These are phyloP conservation scores for Drosophila gaucha DNA, from an alignment of 2,888 invertebrate genomes.

Conservation along the genomic window DNA sequence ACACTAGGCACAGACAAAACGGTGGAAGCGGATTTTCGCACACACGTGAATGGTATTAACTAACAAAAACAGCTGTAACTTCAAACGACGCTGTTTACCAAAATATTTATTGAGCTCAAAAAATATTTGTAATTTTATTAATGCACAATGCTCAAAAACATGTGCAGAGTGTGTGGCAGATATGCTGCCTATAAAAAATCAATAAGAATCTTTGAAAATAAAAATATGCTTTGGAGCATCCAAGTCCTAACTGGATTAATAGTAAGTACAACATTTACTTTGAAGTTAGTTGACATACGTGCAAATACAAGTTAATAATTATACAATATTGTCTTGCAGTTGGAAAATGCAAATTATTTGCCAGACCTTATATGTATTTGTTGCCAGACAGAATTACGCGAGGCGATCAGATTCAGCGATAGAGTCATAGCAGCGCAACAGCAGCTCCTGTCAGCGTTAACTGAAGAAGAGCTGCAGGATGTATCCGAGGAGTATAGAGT, in stretches of 20 bases:
- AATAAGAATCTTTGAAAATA: constrained; percentile 40
- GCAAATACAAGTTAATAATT: neutral
- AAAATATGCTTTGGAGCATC: constrained; percentile 40
- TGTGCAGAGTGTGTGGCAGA: constrained; percentile 49
- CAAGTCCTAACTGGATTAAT: constrained; percentile 46
- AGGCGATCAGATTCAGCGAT: constrained; percentile 50
- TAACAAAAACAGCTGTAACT: constrained; percentile 27
- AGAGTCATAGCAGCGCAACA: constrained; percentile 48
- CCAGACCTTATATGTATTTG: constrained; percentile 53
- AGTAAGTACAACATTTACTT: constrained; percentile 18
- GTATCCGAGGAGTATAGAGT: constrained; percentile 35
- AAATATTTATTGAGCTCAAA: constrained; percentile 8
- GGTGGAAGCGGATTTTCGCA: neutral
- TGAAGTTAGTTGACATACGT: neutral
- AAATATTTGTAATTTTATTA: constrained; percentile 1
- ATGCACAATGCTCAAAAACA: constrained; percentile 42
- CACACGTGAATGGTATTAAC: constrained; percentile 32
- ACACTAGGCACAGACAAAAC: constrained; percentile 7
- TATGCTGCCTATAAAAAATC: constrained; percentile 41
- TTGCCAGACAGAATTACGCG: constrained; percentile 50
- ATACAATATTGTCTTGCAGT: constrained; percentile 8
- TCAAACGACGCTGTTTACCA: constrained; percentile 25
- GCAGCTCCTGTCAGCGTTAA: constrained; percentile 35
- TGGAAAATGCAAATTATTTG: constrained; percentile 38
- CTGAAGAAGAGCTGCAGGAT: constrained; percentile 30